Percentiles rank a stretch among this genome's conserved stretches.
phyloP scores from a whole-genome alignment of 1,140 invertebrate species.

The Saccostrea cuccullata region DNA sequence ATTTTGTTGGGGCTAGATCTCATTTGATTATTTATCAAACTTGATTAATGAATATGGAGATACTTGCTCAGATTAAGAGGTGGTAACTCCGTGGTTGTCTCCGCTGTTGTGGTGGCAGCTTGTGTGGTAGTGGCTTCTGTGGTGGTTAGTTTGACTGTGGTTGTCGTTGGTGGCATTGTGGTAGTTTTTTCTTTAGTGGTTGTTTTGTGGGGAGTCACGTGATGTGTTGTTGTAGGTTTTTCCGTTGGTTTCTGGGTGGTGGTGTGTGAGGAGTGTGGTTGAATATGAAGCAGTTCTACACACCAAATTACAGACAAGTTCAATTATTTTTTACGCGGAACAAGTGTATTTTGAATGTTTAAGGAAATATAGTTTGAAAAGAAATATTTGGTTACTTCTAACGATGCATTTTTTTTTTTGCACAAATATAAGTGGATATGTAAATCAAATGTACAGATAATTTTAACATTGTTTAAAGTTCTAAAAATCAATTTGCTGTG shows the following conservation, averaged over 20 bases:
- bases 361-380: too few species aligned
- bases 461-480: background rate
- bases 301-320: background rate
- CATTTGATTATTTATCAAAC: too few species aligned
- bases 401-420: too few species aligned
- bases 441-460: too few species aligned
- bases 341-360: too few species aligned
- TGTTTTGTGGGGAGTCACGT: background rate
- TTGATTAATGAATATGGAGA: background rate
- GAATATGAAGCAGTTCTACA: background rate
- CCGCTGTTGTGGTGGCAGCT: background rate
- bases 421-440: background rate
- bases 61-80: slow-evolving; percentile 35
- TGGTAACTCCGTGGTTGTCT: background rate
- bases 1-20: too few species aligned
- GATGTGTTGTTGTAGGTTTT: background rate
- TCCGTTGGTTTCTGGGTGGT: background rate
- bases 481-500: background rate
- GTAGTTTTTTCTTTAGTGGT: slow-evolving; percentile 6
- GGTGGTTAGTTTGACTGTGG: background rate
- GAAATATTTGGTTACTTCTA: too few species aligned
- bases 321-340: too few species aligned
- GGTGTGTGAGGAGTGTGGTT: background rate
- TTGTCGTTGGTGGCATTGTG: background rate
- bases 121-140: background rate